phyloP scores from a whole-genome alignment of 2,113 vertebrate species.

The Motacilla alba region DNA sequence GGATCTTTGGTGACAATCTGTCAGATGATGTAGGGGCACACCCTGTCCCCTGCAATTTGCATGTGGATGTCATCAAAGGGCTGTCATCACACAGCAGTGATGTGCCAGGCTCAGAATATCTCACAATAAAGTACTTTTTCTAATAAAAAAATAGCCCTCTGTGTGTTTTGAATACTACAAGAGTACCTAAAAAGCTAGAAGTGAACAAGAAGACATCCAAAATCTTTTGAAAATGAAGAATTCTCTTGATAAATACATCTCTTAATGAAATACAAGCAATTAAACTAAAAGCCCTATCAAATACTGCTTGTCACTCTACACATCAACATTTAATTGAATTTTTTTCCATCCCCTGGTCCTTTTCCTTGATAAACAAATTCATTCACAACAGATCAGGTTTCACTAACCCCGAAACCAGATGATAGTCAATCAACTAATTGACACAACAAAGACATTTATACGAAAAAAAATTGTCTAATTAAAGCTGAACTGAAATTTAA shows the following conservation, averaged over 20 bases:
- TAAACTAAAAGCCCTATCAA: constrained; percentile 94
- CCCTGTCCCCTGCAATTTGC: background rate
- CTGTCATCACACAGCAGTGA: background rate
- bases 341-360: constrained; percentile 74
- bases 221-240: constrained; percentile 73
- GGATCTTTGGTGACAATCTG: background rate
- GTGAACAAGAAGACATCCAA: background rate
- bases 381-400: constrained; percentile 85
- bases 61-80: background rate
- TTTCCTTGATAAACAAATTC: constrained; percentile 83
- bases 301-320: constrained; percentile 84
- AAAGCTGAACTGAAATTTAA: constrained; percentile 75
- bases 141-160: constrained; percentile 29
- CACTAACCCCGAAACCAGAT: constrained; percentile 78
- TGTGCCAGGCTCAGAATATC: background rate
- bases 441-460: constrained; percentile 84
- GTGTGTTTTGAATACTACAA: background rate
- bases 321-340: constrained; percentile 87
- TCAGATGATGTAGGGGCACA: background rate
- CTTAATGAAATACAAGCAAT: constrained; percentile 92
- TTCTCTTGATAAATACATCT: constrained; percentile 81
- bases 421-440: constrained; percentile 95
- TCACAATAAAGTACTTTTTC: constrained; percentile 44
- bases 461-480: constrained; percentile 72
- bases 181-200: constrained; percentile 17